Evolutionary conservation across 2,113 vertebrate genomes (phyloP).

Genomic region (Cinclus mexicanus): DNA sequence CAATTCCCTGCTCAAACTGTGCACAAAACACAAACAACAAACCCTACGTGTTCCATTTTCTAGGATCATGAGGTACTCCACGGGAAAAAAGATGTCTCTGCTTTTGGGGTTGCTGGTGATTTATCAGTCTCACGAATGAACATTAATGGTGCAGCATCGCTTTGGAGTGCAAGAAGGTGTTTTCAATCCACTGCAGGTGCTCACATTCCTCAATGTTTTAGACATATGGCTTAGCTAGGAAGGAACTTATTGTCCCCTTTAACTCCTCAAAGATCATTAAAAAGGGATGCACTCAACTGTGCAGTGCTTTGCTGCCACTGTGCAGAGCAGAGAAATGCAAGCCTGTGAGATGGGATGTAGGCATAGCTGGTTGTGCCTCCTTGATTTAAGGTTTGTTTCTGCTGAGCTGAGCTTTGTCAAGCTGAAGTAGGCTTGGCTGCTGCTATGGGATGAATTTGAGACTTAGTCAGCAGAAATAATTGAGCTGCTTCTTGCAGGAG

Average conservation of each 20-base stretch:
- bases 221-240: background rate
- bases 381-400: background rate
- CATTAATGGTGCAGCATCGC: background rate
- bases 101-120: background rate
- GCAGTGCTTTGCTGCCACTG: background rate
- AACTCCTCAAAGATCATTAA: background rate
- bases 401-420: background rate
- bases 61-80: background rate
- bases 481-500: background rate
- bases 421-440: background rate
- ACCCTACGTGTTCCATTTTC: accelerated
- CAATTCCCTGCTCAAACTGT: background rate
- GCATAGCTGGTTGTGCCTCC: background rate
- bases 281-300: background rate
- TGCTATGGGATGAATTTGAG: background rate
- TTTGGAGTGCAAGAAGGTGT: background rate
- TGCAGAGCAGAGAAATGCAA: background rate
- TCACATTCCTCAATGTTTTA: background rate
- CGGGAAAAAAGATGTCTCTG: background rate
- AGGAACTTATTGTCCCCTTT: background rate
- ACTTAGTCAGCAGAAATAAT: constrained; percentile 12
- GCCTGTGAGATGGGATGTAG: background rate
- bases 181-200: background rate
- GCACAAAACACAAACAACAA: background rate
- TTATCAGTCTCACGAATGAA: background rate